Conservation (phyloP, 2,113 vertebrate species). For the Blennius ocellaris region DNA sequence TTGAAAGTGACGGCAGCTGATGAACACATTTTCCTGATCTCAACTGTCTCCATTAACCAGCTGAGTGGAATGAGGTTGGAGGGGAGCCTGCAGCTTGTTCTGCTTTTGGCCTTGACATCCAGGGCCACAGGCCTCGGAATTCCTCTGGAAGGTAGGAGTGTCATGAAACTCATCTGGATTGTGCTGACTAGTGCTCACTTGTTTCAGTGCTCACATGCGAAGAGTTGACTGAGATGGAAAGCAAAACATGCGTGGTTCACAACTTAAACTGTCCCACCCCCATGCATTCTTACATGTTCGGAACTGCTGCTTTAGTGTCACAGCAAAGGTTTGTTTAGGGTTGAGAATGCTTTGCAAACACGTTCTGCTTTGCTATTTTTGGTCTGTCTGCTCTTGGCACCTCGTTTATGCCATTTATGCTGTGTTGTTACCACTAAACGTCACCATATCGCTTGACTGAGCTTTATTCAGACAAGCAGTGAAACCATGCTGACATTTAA, state of each 20-base stretch:
- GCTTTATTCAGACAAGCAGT: not conserved
- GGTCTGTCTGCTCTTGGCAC: not conserved
- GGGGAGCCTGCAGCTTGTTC: constrained; percentile 72
- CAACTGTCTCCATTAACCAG: constrained; percentile 52
- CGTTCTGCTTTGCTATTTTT: constrained; percentile 18
- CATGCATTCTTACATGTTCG: no score
- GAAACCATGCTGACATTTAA: not conserved
- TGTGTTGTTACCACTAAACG: not conserved
- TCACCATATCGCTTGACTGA: not conserved
- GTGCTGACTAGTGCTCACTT: not conserved
- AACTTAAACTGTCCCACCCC: not conserved
- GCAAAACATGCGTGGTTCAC: not conserved
- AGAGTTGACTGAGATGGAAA: not conserved
- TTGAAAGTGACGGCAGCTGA: constrained; percentile 53
- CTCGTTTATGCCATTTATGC: constrained; percentile 28
- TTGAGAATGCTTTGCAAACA: not conserved
- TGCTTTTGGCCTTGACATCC: constrained; percentile 73
- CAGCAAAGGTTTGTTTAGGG: constrained; percentile 32
- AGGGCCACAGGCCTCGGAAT: constrained; percentile 77
- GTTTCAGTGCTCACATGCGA: not conserved
- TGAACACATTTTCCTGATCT: constrained; percentile 41
- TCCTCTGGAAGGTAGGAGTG: constrained; percentile 86
- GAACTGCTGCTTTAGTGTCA: not conserved
- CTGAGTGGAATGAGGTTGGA: constrained; percentile 81
- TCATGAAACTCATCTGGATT: not conserved